phyloP scores from a whole-genome alignment of 1,140 invertebrate species.

The Amyelois transitella region DNA sequence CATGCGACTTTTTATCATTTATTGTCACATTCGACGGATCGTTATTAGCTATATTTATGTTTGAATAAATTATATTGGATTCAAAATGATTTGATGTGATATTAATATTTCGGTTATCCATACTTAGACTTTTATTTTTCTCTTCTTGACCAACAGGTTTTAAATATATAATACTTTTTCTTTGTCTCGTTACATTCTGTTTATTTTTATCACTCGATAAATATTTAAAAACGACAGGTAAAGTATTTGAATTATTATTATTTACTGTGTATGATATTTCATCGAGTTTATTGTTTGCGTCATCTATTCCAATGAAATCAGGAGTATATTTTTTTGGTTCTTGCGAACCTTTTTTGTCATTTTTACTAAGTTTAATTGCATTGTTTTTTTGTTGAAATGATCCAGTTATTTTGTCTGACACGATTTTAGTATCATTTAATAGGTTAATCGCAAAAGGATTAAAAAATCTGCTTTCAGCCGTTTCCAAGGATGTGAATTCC shows the following conservation, averaged over 20 bases:
- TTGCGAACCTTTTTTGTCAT: not conserved
- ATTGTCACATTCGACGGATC: not conserved
- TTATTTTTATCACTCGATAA: conserved; percentile 23
- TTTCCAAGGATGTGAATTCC: not conserved
- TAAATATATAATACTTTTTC: not conserved
- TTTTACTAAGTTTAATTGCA: not conserved
- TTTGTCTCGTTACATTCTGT: not conserved
- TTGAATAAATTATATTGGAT: no score
- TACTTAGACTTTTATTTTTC: not conserved
- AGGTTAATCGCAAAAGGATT: not conserved
- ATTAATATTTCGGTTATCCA: not conserved
- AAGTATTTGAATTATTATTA: conserved; percentile 4
- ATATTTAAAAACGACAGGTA: conserved; percentile 39
- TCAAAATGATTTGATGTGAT: no score
- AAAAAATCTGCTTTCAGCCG: not conserved
- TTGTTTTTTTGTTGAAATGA: not conserved
- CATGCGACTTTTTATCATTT: conserved; percentile 9
- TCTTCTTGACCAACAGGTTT: not conserved
- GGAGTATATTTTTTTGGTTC: not conserved
- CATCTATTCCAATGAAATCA: not conserved
- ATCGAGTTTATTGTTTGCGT: not conserved
- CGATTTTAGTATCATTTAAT: not conserved
- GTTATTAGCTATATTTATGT: conserved; percentile 8
- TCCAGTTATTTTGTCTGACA: not conserved
- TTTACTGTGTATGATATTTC: not conserved